Base-by-base conservation (phyloP, 2,797 vertebrate species). In the Bovichtus variegatus region DNA sequence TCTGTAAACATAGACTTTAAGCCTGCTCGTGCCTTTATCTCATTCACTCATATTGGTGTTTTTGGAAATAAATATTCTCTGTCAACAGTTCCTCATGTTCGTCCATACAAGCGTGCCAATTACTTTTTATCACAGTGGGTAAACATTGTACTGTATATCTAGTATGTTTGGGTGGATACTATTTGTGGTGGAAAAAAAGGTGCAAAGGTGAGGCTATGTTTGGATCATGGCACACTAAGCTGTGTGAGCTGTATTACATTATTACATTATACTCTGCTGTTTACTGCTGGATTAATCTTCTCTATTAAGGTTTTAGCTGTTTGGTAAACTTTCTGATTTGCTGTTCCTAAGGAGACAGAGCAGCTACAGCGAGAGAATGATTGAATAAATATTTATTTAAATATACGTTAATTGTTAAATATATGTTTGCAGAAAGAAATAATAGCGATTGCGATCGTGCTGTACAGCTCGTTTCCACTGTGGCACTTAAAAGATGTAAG, bases 21-120 rank as follows among this genome's bases (percentile, higher is more conserved):
- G 60, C 76, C 82, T 8, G 31, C 78, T 68, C 59, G 85, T 50
- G 68, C 38, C 41, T 68, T 84, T 78, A 86, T 89, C 85, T 85
- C 78, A 71, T 54, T 75, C 66, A 76, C 63, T 82, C 78, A 66
- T 60, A 8, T 54, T 75, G 65, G 76, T 80, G 82, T 84, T 78
- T 79, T 68, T 71, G 63, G 58, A 89, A 72, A 85, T 82, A 62
- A 89, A 91, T 81, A 83, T 80, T 55, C 55, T 86, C 34, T 66
- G 85, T 74, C 90, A 90, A 89, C 87, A 89, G 76, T 59, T 80
- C 53, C 46, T 44, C 44, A 2, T 83, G 82, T 90, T 86, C 89
- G 82, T 81, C 75, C 44, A 47, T 74, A 29, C 46, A 18, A 79
- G 64, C 54, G 23, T 51, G 63, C 58, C 81, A 80, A 63, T 84